A percentile compares a stretch with the other conserved stretches of the same genome.
phyloP scores from a whole-genome alignment of 1,140 invertebrate species.

The Onthophagus taurus region DNA sequence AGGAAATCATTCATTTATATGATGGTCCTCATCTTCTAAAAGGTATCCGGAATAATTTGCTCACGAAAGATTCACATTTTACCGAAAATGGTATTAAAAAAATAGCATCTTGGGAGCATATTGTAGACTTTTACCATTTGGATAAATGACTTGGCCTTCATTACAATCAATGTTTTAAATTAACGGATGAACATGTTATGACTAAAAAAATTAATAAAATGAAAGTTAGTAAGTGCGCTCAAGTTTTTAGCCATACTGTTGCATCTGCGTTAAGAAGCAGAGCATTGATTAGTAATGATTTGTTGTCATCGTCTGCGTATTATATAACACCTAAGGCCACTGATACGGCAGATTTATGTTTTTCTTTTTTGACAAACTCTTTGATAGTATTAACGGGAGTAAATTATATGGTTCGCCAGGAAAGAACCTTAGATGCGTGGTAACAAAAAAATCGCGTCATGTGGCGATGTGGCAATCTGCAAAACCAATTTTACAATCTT shows the following conservation, averaged over 20 bases:
- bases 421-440: conserved; percentile 7
- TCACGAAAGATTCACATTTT: conserved; percentile 27
- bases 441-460: conserved; percentile 12
- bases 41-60: conserved; percentile 30
- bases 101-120: conserved; percentile 9
- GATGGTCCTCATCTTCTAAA: conserved; percentile 33
- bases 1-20: conserved; percentile 27
- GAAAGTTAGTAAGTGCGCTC: conserved; percentile 4
- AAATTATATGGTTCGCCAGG: conserved; percentile 5
- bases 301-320: not conserved
- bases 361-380: conserved; percentile 17
- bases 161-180: conserved; percentile 7
- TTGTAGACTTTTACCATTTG: conserved; percentile 10
- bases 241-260: conserved; percentile 14
- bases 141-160: conserved; percentile 5
- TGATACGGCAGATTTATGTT: conserved; percentile 18
- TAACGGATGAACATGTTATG: conserved; percentile 8
- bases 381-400: conserved; percentile 13
- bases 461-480: conserved; percentile 13
- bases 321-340: conserved; percentile 9
- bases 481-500: conserved; percentile 8
- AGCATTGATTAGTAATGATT: not conserved
- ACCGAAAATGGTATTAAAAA: conserved; percentile 11
- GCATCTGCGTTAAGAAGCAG: conserved; percentile 1
- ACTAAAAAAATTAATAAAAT: conserved; percentile 11